These are phyloP conservation scores for Bombus affinis DNA, from an alignment of 1,140 invertebrate species.

Conservation along the genomic window DNA sequence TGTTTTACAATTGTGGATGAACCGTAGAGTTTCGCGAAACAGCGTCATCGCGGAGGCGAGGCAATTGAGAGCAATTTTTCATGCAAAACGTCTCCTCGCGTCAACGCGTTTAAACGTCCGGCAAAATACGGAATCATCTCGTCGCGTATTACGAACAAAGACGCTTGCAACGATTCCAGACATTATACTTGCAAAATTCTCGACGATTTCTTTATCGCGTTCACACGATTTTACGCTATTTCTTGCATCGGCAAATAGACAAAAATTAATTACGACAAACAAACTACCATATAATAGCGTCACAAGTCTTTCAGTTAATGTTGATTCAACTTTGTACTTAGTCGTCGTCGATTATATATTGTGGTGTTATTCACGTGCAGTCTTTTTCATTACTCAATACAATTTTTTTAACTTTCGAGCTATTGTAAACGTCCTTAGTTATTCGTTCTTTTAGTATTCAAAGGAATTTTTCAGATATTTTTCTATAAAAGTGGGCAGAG, in stretches of 20 bases:
- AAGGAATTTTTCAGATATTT: neutral
- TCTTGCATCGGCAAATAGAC: neutral
- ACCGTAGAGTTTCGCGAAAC: neutral
- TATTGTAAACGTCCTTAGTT: neutral
- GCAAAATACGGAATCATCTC: neutral
- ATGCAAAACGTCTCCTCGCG: conserved; percentile 13
- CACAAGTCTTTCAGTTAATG: neutral
- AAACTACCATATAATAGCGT: neutral
- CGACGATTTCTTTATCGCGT: neutral
- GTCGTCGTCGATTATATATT: no score
- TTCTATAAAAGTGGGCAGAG: no score
- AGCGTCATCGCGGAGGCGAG: neutral
- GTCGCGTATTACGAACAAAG: neutral
- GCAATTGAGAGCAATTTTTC: conserved; percentile 43
- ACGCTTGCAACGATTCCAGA: neutral
- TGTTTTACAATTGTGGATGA: neutral
- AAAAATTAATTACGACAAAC: neutral
- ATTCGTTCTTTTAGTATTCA: neutral
- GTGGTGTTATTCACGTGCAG: neutral
- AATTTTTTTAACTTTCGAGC: neutral
- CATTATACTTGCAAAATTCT: conserved; percentile 41
- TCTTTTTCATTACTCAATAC: accelerated
- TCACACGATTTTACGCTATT: neutral
- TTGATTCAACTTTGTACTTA: no score
- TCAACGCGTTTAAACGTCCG: neutral